Percentiles rank a stretch among this genome's conserved stretches.
Conservation (phyloP, 2,888 invertebrate species). For the Morpho achilles region DNA sequence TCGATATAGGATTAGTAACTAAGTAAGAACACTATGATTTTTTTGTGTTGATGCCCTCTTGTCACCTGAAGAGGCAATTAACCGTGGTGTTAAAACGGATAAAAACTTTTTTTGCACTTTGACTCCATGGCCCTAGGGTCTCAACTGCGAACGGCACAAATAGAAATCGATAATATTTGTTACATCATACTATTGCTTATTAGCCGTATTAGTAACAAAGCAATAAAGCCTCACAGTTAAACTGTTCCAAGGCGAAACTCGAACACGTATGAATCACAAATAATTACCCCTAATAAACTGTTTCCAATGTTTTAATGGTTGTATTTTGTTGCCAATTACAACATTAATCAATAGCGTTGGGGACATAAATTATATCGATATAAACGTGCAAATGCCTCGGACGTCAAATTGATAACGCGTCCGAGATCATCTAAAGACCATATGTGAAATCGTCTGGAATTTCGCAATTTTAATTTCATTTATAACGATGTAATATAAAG, state of each 20-base stretch:
- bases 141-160: too few relatives aligned
- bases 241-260: constrained; percentile 19
- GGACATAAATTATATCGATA: constrained; percentile 73
- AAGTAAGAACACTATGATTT: too few relatives aligned
- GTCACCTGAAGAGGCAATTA: too few relatives aligned
- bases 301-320: constrained; percentile 30
- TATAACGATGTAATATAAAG: constrained; percentile 54
- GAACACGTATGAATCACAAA: constrained; percentile 26
- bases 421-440: constrained; percentile 72
- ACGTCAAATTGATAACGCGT: constrained; percentile 68
- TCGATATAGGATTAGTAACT: too few relatives aligned
- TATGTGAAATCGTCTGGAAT: constrained; percentile 76
- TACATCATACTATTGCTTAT: too few relatives aligned
- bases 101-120: too few relatives aligned
- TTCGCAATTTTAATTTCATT: constrained; percentile 79
- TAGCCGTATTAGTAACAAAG: background rate
- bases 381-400: constrained; percentile 56
- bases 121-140: too few relatives aligned
- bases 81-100: too few relatives aligned
- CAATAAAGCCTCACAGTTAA: constrained; percentile 7
- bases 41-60: too few relatives aligned
- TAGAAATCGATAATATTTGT: too few relatives aligned
- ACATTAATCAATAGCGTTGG: constrained; percentile 69
- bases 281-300: constrained; percentile 30
- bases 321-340: constrained; percentile 52